These are phyloP conservation scores for Meteorus cinctellus DNA, from an alignment of 2,888 invertebrate genomes.

Conservation along the genomic window DNA sequence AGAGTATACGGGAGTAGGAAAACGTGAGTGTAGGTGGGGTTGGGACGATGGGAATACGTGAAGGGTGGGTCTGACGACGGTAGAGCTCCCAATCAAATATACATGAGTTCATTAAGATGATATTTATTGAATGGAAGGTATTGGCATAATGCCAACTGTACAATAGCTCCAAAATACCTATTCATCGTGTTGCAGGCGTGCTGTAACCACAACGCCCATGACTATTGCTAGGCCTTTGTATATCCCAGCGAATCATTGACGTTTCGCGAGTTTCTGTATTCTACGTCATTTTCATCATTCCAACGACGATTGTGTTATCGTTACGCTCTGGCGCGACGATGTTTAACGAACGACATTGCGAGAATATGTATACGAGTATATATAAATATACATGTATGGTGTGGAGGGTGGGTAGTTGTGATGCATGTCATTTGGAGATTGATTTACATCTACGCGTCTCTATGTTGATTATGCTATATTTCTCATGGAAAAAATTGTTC, in stretches of 20 bases:
- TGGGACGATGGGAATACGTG: conserved; percentile 14
- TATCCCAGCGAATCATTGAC: conserved; percentile 40
- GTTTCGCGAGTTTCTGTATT: conserved; percentile 31
- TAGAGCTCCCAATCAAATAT: conserved; percentile 63
- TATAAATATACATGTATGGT: not conserved
- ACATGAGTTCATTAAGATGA: conserved; percentile 68
- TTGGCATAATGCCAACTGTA: conserved; percentile 63
- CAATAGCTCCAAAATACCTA: conserved; percentile 65
- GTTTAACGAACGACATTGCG: not conserved
- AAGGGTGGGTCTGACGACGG: conserved; percentile 49
- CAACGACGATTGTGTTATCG: conserved; percentile 34
- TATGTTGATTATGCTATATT: not conserved
- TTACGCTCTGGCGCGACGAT: conserved; percentile 25
- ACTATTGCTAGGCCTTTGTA: conserved; percentile 41
- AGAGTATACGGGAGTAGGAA: conserved; percentile 35
- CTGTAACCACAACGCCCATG: conserved; percentile 40
- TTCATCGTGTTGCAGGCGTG: conserved; percentile 55
- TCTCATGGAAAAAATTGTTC: not conserved
- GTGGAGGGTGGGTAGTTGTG: too few species aligned
- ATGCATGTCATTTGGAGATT: conserved; percentile 1
- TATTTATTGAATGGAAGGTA: conserved; percentile 66
- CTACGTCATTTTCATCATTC: conserved; percentile 41
- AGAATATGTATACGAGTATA: not conserved
- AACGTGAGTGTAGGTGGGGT: conserved; percentile 41
- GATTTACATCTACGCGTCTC: not conserved